A percentile compares a stretch with the other conserved stretches of the same genome.
Conservation (phyloP, 2,888 invertebrate genomes). For the Anticlea derivata region DNA sequence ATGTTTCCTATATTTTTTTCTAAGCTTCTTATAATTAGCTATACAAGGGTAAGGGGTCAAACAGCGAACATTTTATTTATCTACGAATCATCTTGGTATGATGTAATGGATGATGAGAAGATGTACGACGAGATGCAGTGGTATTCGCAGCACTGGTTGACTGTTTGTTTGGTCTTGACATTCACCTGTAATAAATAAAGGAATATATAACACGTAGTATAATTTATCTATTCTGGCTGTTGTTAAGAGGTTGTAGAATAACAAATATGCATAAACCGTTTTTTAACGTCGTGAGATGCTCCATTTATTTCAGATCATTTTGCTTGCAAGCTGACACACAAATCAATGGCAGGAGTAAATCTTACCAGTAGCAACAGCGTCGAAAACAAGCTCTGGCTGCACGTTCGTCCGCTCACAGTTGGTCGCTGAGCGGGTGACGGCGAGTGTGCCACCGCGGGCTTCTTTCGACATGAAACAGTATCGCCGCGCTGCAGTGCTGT, state of each 20-base stretch:
- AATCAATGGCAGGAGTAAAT: not conserved
- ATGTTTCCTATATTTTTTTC: constrained; percentile 41
- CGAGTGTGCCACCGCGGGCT: constrained; percentile 76
- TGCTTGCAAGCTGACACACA: not conserved
- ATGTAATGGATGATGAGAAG: constrained; percentile 58
- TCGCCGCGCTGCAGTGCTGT: constrained; percentile 87
- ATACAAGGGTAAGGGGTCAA: constrained; percentile 55
- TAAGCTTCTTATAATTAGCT: constrained; percentile 47
- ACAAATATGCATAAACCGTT: no score
- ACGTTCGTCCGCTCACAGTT: constrained; percentile 84
- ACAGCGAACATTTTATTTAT: constrained; percentile 33
- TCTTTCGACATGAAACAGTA: constrained; percentile 92
- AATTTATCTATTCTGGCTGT: no score
- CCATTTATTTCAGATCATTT: no score
- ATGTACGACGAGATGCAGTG: constrained; percentile 48
- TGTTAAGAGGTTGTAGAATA: no score
- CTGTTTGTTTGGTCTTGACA: constrained; percentile 80
- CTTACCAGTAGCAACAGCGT: constrained; percentile 87
- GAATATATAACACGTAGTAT: not conserved
- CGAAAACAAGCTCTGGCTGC: constrained; percentile 85
- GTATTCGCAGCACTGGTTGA: constrained; percentile 56
- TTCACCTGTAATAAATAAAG: constrained; percentile 81
- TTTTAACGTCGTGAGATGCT: no score
- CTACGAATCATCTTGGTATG: constrained; percentile 74
- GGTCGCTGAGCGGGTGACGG: constrained; percentile 85